Conservation (phyloP, 2,888 invertebrate genomes). For the Camponotus fellah region DNA sequence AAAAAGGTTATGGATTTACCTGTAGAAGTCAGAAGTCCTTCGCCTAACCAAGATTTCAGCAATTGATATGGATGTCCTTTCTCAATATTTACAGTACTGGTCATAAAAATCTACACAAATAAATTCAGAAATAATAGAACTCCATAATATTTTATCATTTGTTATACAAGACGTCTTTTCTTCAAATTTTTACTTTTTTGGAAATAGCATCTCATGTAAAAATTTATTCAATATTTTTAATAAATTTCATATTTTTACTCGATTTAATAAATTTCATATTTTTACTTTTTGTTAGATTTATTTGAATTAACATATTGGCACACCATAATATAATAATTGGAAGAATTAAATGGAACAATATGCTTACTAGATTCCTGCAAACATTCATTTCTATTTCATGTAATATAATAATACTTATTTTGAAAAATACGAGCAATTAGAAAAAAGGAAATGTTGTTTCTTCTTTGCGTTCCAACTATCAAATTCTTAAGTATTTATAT, state of each 20-base stretch:
- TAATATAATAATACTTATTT: not conserved
- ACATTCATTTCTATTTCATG: no score
- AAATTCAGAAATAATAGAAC: not conserved
- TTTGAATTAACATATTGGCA: no score
- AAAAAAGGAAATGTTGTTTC: no score
- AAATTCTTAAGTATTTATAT: not conserved
- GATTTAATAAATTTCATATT: no score
- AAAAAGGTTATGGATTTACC: conserved; percentile 76
- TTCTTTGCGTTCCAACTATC: no score
- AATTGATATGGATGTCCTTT: conserved; percentile 86
- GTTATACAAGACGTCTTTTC: not conserved
- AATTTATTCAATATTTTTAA: no score
- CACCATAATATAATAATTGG: no score
- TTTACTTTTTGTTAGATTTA: no score
- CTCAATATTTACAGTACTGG: conserved; percentile 85
- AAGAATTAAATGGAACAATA: no score
- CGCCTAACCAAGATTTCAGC: conserved; percentile 86
- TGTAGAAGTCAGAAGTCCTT: conserved; percentile 86
- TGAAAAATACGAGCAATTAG: not conserved
- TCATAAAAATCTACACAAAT: conserved; percentile 81
- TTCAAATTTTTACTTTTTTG: not conserved
- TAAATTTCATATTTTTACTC: no score
- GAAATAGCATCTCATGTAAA: not conserved
- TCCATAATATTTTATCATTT: not conserved
- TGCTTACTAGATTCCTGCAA: no score